These are phyloP conservation scores for Gryllus bimaculatus DNA, from an alignment of 1,140 invertebrate genomes.

Conservation along the genomic window DNA sequence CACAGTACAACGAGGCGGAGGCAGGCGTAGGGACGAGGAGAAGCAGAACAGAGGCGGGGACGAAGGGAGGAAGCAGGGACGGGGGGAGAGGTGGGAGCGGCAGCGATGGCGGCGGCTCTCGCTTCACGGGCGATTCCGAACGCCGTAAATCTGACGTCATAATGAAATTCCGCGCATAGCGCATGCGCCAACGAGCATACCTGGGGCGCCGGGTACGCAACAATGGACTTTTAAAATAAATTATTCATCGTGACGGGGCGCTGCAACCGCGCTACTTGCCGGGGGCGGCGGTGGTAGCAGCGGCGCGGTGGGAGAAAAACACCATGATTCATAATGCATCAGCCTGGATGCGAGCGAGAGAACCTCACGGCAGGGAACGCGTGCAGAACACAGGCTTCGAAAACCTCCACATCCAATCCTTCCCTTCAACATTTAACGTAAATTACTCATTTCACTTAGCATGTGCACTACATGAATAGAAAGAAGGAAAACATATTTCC, in stretches of 20 bases:
- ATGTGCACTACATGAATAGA: too few species aligned
- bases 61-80: not conserved
- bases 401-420: too few species aligned
- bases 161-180: conserved; percentile 3
- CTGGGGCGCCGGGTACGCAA: not conserved
- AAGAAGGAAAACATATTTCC: too few species aligned
- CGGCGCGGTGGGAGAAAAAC: not conserved
- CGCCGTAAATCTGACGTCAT: not conserved
- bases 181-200: not conserved
- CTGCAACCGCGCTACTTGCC: not conserved
- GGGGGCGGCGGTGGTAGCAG: not conserved
- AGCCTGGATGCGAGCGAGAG: not conserved
- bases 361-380: too few species aligned
- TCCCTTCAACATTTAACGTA: too few species aligned
- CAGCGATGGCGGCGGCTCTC: not conserved
- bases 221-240: conserved; percentile 2
- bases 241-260: not conserved
- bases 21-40: too few species aligned
- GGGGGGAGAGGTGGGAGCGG: too few species aligned
- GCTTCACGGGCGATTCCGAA: not conserved
- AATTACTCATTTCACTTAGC: too few species aligned
- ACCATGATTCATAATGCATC: not conserved
- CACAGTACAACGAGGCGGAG: too few species aligned
- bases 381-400: too few species aligned
- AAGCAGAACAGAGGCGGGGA: not conserved